Conservation (phyloP, 2,113 vertebrate species). For the Eurystomus gularis region DNA sequence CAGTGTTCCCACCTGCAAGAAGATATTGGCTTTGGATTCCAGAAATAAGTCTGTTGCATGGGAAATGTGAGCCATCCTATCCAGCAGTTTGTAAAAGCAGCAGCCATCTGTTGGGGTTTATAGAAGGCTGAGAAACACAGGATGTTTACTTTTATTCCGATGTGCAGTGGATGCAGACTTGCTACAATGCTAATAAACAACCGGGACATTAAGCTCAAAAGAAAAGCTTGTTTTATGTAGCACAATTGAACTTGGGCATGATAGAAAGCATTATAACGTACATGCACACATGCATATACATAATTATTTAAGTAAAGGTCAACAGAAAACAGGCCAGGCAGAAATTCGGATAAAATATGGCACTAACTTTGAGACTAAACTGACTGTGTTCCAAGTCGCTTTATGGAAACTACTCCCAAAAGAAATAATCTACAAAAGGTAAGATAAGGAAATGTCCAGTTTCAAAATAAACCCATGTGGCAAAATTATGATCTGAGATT, state of each 20-base stretch:
- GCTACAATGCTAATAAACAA: background rate
- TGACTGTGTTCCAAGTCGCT: background rate
- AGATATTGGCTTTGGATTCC: background rate
- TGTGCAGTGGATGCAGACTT: background rate
- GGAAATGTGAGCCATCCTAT: constrained; percentile 25
- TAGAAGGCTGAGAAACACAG: constrained; percentile 46
- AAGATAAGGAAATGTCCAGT: background rate
- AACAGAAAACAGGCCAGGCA: background rate
- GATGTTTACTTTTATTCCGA: constrained; percentile 55
- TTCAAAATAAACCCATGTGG: background rate
- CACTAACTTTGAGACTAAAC: background rate
- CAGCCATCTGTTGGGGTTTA: constrained; percentile 58
- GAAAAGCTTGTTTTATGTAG: background rate
- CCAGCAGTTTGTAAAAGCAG: constrained; percentile 36
- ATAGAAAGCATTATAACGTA: background rate
- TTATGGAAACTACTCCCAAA: background rate
- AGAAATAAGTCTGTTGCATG: constrained; percentile 52
- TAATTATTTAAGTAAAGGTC: background rate
- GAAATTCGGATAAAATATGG: background rate
- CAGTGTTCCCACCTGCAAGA: background rate
- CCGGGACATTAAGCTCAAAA: background rate
- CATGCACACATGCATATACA: background rate
- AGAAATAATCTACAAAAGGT: background rate
- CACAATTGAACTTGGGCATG: background rate
- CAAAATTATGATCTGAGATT: background rate